Base-by-base conservation (phyloP, 1,140 invertebrate genomes). In the Physella acuta region DNA sequence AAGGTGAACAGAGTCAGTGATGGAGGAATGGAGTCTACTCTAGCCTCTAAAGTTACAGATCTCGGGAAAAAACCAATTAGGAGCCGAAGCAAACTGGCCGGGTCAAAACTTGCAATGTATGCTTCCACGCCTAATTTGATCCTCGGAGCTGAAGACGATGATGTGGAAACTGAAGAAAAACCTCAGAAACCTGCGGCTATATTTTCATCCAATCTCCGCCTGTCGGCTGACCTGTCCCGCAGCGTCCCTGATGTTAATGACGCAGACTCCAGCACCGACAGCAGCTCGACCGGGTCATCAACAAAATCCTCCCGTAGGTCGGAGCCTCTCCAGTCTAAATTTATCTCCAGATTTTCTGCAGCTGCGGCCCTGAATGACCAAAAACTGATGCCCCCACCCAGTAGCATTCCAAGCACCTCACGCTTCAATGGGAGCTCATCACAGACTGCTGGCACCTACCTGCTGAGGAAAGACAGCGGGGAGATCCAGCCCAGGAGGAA, bases 191-290 rank as follows among this genome's bases (percentile, higher is more conserved):
- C 33, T 11, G 28, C 56, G n/a, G 52, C 58, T 17, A 33, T 28
- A 5, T 49, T 36, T 17, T 51, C 31, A 24, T 31, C 63, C 16
- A 80, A 80, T 66, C 69, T 79, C n/a, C 37, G 36, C 11, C 24
- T 58, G 16, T 56, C 72, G 20, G 39, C 70, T 17, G 71, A 75
- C 34, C 53, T 76, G 20, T 78, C 78, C 20, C 71, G 71, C 20
- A 80, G 78, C 70, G 73, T 74, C 0, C 78, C 78, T 5, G 76
- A 80, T 60, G 58, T 80, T 26, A 76, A 75, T 36, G 75, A 79
- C 56, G 73, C 71, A 28, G 65, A 73, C 14, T 51, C 64, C 14
- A 66, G 67, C 36, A 73, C 68, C 39, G 71, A 73, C 68, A 69
- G 52, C 53, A 66, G 62, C 34, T 36, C 62, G 24, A 34, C 3